phyloP scores from a whole-genome alignment of 2,888 invertebrate genomes.

The Dicranocentrus wangi region DNA sequence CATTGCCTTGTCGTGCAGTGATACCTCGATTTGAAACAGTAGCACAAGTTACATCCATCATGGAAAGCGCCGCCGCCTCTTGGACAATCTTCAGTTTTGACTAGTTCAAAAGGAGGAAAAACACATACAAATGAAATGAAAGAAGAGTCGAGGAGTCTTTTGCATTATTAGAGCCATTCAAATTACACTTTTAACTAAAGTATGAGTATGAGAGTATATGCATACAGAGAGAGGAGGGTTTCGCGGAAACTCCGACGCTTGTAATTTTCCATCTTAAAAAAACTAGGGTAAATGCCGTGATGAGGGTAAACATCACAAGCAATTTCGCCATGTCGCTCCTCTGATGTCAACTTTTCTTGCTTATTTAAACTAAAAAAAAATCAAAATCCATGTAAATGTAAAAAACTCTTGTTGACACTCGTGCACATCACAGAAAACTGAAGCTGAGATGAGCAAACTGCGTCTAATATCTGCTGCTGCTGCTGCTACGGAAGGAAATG shows the following conservation, averaged over 20 bases:
- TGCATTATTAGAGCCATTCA: neutral
- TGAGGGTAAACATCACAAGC: constrained; percentile 43
- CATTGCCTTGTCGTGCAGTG: constrained; percentile 56
- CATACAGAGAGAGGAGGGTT: constrained; percentile 36
- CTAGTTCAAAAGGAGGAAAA: constrained; percentile 14
- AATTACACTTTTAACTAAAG: neutral
- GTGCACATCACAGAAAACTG: no score
- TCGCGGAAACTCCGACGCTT: constrained; percentile 22
- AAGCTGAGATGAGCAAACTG: neutral
- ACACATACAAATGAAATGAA: neutral
- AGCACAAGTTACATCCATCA: constrained; percentile 62
- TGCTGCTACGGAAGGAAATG: constrained; percentile 8
- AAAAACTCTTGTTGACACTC: no score
- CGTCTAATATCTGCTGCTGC: no score
- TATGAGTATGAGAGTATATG: neutral
- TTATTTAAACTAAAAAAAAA: neutral
- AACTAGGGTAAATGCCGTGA: constrained; percentile 35
- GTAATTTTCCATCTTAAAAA: constrained; percentile 20
- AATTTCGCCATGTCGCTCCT: constrained; percentile 38
- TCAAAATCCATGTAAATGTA: no score
- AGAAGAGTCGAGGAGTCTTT: neutral
- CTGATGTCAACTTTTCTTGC: neutral
- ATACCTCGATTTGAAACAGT: constrained; percentile 60
- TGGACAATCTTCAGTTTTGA: constrained; percentile 52
- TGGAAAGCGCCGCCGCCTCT: constrained; percentile 37